phyloP scores from a whole-genome alignment of 2,888 invertebrate genomes.

The Hartigia nigra region DNA sequence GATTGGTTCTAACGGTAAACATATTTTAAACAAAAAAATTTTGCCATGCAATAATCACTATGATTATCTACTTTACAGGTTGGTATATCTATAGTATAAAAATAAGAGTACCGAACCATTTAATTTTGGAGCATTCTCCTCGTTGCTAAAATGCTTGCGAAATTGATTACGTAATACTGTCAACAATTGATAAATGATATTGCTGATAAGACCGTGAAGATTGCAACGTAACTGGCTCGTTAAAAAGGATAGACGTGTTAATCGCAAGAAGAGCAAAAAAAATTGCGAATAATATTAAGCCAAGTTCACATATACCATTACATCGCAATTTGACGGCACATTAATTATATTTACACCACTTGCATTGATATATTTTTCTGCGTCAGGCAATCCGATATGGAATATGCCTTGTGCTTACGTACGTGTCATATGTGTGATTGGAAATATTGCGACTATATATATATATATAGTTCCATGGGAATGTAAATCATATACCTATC shows the following conservation, averaged over 20 bases:
- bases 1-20: neutral
- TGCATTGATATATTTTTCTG: neutral
- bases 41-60: neutral
- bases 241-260: neutral
- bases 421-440: neutral
- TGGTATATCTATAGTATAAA: neutral
- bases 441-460: neutral
- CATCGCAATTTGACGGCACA: neutral
- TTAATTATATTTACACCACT: neutral
- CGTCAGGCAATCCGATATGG: neutral
- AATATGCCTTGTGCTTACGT: neutral
- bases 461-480: neutral
- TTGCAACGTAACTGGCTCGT: neutral
- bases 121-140: neutral
- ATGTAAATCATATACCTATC: conserved; percentile 14
- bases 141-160: neutral
- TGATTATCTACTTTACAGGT: too few relatives aligned
- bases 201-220: neutral
- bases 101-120: neutral
- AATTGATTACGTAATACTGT: neutral
- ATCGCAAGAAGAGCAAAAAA: neutral
- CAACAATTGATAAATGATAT: neutral
- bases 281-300: neutral
- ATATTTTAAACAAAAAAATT: neutral
- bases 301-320: neutral